These are phyloP conservation scores for Phthorimaea operculella DNA, from an alignment of 1,140 invertebrate genomes.

Conservation along the genomic window DNA sequence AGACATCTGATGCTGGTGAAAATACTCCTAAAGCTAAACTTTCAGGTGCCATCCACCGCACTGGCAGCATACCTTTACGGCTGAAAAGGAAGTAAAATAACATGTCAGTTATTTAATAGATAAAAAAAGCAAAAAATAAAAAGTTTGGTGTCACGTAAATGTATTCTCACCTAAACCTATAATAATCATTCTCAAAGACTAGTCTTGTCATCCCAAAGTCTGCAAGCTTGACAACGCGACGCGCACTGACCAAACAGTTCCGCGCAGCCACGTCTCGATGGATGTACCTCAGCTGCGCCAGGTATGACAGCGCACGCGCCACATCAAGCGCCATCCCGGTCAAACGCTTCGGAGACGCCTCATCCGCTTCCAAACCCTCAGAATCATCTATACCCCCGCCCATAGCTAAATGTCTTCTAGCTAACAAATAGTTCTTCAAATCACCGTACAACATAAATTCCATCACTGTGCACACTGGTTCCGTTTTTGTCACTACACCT, in stretches of 20 bases:
- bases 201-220: constrained; percentile 94
- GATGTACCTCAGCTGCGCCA: constrained; percentile 83
- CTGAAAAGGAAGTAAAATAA: constrained; percentile 44
- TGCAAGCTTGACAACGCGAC: constrained; percentile 85
- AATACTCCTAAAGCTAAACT: constrained; percentile 84
- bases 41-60: constrained; percentile 95
- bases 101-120: no score
- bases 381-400: constrained; percentile 75
- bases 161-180: constrained; percentile 71
- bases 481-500: constrained; percentile 85
- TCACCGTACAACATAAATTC: constrained; percentile 96
- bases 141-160: no score
- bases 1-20: constrained; percentile 85
- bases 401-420: constrained; percentile 83
- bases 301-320: constrained; percentile 84
- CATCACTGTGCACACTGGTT: constrained; percentile 91
- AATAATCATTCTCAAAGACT: constrained; percentile 90
- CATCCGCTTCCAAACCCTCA: constrained; percentile 74
- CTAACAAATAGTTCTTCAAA: constrained; percentile 88
- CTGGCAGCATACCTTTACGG: constrained; percentile 87
- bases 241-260: constrained; percentile 89
- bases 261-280: constrained; percentile 88
- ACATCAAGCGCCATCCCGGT: constrained; percentile 90
- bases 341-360: constrained; percentile 81
- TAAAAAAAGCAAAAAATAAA: no score